phyloP scores from a whole-genome alignment of 2,797 vertebrate species.

The Propithecus perrieri region DNA sequence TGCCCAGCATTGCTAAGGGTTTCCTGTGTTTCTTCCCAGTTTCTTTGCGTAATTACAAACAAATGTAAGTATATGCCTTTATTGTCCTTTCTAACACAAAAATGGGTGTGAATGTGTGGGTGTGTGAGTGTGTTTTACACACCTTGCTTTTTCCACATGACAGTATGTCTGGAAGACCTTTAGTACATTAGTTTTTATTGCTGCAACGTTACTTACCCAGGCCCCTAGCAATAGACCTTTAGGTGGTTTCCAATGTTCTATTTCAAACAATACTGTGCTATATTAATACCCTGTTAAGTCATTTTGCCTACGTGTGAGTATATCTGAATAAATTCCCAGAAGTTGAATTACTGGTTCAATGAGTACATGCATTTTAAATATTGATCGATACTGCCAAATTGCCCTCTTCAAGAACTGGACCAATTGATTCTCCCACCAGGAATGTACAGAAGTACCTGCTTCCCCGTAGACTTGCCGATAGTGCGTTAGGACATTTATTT shows the following conservation, averaged over 20 bases:
- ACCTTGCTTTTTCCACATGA: background rate
- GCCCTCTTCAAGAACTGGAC: background rate
- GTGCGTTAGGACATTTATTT: no score
- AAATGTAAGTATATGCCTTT: fast-evolving
- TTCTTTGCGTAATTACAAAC: background rate
- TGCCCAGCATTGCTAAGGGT: background rate
- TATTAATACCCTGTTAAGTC: fast-evolving
- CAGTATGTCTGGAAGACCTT: fast-evolving
- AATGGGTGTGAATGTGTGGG: background rate
- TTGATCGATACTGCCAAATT: background rate
- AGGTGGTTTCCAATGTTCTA: fast-evolving
- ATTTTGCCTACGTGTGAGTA: background rate
- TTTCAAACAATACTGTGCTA: fast-evolving
- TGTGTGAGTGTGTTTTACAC: background rate
- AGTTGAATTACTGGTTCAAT: background rate
- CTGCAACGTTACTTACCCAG: background rate
- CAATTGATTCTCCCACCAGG: background rate
- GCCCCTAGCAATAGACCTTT: fast-evolving
- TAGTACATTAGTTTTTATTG: fast-evolving
- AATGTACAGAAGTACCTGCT: background rate
- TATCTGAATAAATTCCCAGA: background rate
- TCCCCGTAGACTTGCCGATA: fast-evolving
- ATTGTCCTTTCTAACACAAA: background rate
- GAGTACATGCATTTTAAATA: background rate
- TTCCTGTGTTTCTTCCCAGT: background rate